These are phyloP conservation scores for Mystacides longicornis DNA, from an alignment of 2,888 invertebrate species.

Conservation along the genomic window DNA sequence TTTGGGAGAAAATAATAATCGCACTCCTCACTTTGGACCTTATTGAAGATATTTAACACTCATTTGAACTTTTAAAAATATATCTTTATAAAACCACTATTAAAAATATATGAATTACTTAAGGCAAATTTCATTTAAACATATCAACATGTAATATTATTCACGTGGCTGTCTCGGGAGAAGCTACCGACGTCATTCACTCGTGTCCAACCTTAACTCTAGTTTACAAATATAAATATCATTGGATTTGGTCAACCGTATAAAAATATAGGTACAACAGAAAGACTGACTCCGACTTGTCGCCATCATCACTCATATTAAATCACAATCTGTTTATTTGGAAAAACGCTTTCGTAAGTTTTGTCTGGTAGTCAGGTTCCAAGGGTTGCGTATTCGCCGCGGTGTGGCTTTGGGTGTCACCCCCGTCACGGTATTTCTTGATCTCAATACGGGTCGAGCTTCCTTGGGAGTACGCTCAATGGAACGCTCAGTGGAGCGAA, in stretches of 20 bases:
- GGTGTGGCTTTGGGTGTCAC: constrained; percentile 15
- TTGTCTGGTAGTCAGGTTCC: constrained; percentile 42
- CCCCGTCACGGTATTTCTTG: constrained; percentile 22
- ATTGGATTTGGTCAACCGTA: neutral
- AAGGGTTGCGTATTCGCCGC: constrained; percentile 31
- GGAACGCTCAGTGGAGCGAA: constrained; percentile 18
- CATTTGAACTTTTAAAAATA: no score
- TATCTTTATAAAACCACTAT: no score
- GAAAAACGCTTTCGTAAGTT: constrained; percentile 41
- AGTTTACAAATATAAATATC: constrained; percentile 2
- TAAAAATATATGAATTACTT: no score
- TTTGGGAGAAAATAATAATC: no score
- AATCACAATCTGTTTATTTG: constrained; percentile 12
- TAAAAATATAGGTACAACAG: neutral
- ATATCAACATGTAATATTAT: no score
- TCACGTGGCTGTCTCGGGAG: no score
- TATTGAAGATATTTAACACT: no score
- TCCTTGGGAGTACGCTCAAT: constrained; percentile 14
- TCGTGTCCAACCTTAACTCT: no score
- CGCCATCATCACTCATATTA: neutral
- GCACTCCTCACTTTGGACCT: no score
- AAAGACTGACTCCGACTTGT: neutral
- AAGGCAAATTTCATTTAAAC: no score
- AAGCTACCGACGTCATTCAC: no score
- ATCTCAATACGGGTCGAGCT: constrained; percentile 20